Conservation (phyloP, 2,797 vertebrate genomes). For the Sebastes dallii region DNA sequence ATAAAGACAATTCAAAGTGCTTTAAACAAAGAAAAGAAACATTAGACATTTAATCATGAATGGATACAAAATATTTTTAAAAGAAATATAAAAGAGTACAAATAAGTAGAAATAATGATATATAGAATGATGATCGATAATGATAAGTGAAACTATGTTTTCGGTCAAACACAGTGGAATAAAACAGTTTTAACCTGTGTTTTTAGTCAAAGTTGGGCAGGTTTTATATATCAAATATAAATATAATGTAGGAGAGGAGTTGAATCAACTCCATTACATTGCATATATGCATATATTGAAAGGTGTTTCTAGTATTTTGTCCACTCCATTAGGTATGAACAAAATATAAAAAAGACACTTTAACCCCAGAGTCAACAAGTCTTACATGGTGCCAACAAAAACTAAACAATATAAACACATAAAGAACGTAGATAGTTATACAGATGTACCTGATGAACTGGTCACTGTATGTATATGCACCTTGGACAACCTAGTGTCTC, state of each 20-base stretch:
- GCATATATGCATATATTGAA: neutral
- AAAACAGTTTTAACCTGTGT: neutral
- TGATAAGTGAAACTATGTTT: neutral
- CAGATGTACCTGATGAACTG: neutral
- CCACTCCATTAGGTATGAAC: neutral
- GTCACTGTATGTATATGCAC: neutral
- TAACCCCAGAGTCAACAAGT: neutral
- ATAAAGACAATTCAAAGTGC: neutral
- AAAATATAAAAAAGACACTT: neutral
- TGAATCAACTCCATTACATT: neutral
- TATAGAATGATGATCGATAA: neutral
- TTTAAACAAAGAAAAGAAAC: neutral
- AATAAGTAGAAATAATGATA: neutral
- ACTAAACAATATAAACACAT: neutral
- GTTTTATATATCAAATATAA: neutral
- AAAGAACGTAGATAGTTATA: neutral
- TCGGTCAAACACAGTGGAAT: neutral
- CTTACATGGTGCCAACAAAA: neutral
- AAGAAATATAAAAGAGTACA: neutral
- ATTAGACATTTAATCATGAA: neutral
- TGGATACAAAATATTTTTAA: neutral
- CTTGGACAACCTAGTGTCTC: neutral
- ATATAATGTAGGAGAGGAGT: neutral
- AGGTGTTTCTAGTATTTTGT: neutral
- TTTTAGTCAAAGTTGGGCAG: neutral